Evolutionary conservation across 2,888 invertebrate species (phyloP), one percentile per base, ranked within the genome.

Genomic region (Eristalinus aeneus): DNA sequence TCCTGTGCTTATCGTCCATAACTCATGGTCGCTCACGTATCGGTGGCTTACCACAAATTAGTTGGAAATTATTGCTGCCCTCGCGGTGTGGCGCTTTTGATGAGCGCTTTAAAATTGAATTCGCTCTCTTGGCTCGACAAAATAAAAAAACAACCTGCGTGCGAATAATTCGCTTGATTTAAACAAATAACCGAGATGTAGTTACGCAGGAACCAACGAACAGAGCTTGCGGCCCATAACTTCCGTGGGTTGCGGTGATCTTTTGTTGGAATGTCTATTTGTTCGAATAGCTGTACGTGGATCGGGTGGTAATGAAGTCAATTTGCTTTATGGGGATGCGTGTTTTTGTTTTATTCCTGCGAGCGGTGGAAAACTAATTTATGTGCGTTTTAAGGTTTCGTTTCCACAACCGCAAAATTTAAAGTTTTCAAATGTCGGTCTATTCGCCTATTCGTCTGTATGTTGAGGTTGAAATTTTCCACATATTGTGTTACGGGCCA

Each of bases 21-120:
- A 82, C 86, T 86, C 86, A 82, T 86, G 82, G 86, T 71, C 86
- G 82, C 82, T 86, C 86, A 86, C 86, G 86, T 86, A 86, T 86
- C 78, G 86, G 86, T 86, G 86, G 86, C 74, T 86, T 86, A 86
- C 86, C 86, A 78, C 86, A 82, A 86, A 86, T 82, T 86, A 82
- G 82, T 86, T 86, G 82, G 74, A 69, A 86, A 86, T 86, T 86
- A 86, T 82, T 78, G 77, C 78, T 78, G 56, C 46, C 53, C 68
- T 34, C 60, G n/a, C 2, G 46, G 23, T 68, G 6, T 46, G 34
- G 60, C 31, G 63, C 53, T 72, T 72, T 71, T 80, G 76, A 80
- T 77, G 76, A 77, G 77, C 72, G 82, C 86, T 82, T 78, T 82
- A 78, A 86, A 86, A 86, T 78, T 86, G 82, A 82, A 82, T 74